phyloP scores from a whole-genome alignment of 2,797 vertebrate genomes.

The Naso thynnoides region DNA sequence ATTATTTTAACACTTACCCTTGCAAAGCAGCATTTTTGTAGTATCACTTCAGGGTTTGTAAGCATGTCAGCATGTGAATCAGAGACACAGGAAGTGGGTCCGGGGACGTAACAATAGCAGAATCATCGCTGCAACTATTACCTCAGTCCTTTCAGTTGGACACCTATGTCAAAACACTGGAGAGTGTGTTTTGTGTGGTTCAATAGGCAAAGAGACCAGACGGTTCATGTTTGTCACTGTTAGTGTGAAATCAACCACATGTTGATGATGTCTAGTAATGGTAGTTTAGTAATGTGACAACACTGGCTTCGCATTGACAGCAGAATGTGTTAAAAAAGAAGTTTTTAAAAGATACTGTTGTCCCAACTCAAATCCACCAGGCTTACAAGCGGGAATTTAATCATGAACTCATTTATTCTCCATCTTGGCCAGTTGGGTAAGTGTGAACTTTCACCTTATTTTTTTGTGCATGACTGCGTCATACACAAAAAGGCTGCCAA shows the following conservation, averaged over 20 bases:
- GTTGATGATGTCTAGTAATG: not conserved
- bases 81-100: slow-evolving; percentile 12
- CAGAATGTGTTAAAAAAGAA: slow-evolving; percentile 39
- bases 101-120: slow-evolving; percentile 11
- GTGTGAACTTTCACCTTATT: not conserved
- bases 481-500: not conserved
- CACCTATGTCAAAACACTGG: slow-evolving; percentile 31
- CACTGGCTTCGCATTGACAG: slow-evolving; percentile 8
- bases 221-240: slow-evolving; percentile 10
- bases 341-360: too few relatives aligned
- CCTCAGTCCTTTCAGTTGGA: slow-evolving; percentile 65
- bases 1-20: slow-evolving; percentile 86
- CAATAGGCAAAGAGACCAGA: slow-evolving; percentile 6
- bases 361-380: not conserved
- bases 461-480: not conserved
- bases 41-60: slow-evolving; percentile 14
- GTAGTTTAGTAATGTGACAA: slow-evolving; percentile 1
- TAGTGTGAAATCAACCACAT: not conserved
- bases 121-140: slow-evolving; percentile 51
- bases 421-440: not conserved
- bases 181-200: slow-evolving; percentile 17
- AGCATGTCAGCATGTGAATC: not conserved
- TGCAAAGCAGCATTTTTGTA: slow-evolving; percentile 93
- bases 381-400: not conserved
- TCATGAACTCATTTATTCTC: not conserved